A percentile compares a stretch with the other conserved stretches of the same genome.
Evolutionary conservation across 2,113 vertebrate species (phyloP).

Genomic region (Trematocara stigmaticum): DNA sequence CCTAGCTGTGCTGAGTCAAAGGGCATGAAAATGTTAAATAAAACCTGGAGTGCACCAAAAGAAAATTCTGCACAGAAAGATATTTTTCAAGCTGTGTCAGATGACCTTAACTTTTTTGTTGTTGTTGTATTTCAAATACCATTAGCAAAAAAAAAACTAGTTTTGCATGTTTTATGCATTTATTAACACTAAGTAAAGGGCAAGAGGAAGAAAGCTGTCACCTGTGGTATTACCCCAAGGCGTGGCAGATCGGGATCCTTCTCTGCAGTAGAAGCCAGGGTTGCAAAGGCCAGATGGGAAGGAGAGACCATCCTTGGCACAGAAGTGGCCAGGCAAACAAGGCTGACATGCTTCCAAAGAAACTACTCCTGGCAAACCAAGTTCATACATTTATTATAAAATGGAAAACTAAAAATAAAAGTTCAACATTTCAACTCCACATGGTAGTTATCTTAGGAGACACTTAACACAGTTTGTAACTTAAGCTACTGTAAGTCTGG

Average conservation of each 20-base stretch:
- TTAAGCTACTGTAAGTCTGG: background rate
- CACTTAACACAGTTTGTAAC: background rate
- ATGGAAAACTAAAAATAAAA: background rate
- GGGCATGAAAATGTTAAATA: background rate
- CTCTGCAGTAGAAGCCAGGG: conserved; percentile 78
- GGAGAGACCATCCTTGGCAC: conserved; percentile 67
- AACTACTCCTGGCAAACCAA: conserved; percentile 48
- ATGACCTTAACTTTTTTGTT: background rate
- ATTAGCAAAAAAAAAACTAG: background rate
- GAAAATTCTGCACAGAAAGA: background rate
- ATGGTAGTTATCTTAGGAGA: background rate
- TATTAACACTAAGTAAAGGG: background rate
- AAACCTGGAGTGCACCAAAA: background rate
- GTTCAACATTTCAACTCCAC: background rate
- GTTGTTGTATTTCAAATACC: background rate
- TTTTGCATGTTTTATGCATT: background rate
- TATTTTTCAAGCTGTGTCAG: background rate
- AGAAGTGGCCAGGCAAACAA: conserved; percentile 71
- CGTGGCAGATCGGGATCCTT: conserved; percentile 63
- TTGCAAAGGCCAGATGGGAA: conserved; percentile 75
- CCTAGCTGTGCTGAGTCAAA: background rate
- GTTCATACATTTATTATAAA: background rate
- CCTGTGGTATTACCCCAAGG: conserved; percentile 59
- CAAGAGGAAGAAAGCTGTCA: background rate
- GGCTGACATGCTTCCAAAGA: conserved; percentile 62